Conservation (phyloP, 92 coral and sea anemone genomes). For the Scolanthus callimorphus region DNA sequence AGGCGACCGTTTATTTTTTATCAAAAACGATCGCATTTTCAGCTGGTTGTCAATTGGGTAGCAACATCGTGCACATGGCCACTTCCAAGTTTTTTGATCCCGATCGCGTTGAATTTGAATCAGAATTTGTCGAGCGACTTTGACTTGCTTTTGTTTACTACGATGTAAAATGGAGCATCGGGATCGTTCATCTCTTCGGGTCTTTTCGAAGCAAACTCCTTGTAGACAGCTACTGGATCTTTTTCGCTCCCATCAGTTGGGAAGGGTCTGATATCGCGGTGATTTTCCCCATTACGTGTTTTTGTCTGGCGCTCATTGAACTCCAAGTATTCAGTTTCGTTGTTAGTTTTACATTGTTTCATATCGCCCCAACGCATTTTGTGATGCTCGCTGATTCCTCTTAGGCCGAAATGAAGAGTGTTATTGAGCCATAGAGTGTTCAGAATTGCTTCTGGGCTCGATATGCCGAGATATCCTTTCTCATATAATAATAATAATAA, state of each 20-base stretch:
- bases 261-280: constrained; percentile 30
- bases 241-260: constrained; percentile 42
- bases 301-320: constrained; percentile 47
- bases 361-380: constrained; percentile 49
- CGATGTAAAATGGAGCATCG: constrained; percentile 58
- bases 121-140: constrained; percentile 1
- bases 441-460: constrained; percentile 28
- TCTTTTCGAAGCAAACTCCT: constrained; percentile 46
- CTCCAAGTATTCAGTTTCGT: constrained; percentile 29
- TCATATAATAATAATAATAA: constrained; percentile 3
- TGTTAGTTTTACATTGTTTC: constrained; percentile 15
- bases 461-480: constrained; percentile 19
- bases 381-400: constrained; percentile 35
- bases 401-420: constrained; percentile 25
- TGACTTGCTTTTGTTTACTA: constrained; percentile 39
- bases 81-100: constrained; percentile 34
- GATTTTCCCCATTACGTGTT: constrained; percentile 35
- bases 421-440: constrained; percentile 31
- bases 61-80: no score
- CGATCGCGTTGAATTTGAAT: constrained; percentile 30
- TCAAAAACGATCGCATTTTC: no score
- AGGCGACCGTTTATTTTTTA: no score
- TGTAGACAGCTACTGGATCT: constrained; percentile 59
- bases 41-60: no score
- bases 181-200: constrained; percentile 46